These are phyloP conservation scores for Pygoscelis adeliae DNA, from an alignment of 2,113 vertebrate genomes.

Conservation along the genomic window DNA sequence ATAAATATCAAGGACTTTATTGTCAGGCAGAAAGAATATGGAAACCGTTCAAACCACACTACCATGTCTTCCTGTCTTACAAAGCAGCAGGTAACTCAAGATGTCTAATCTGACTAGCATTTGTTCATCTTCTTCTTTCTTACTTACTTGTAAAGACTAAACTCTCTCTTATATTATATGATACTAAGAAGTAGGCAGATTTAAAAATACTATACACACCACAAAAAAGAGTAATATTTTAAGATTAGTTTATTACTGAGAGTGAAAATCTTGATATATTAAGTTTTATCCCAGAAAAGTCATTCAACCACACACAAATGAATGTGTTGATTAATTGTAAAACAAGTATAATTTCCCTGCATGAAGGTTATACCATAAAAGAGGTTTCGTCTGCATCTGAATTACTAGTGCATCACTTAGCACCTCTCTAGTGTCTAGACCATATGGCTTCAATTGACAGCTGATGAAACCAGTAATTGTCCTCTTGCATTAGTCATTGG, in stretches of 20 bases:
- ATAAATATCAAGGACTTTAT: neutral
- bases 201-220: neutral
- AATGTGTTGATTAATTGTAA: neutral
- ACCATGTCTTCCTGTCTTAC: neutral
- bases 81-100: neutral
- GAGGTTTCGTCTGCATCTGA: neutral
- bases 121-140: neutral
- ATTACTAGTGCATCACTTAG: conserved; percentile 28
- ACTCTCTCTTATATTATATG: neutral
- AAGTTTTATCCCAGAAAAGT: neutral
- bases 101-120: neutral
- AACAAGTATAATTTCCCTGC: neutral
- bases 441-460: conserved; percentile 56
- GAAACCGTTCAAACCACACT: neutral
- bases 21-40: neutral
- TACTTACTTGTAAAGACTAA: neutral
- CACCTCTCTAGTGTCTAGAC: neutral
- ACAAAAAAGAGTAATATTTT: neutral
- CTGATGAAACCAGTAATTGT: conserved; percentile 41
- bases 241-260: neutral
- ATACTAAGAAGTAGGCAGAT: neutral
- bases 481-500: conserved; percentile 19
- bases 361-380: neutral
- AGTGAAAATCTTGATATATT: neutral
- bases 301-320: neutral